Conservation (phyloP, 2,888 invertebrate species). For the Artemia sp. region DNA sequence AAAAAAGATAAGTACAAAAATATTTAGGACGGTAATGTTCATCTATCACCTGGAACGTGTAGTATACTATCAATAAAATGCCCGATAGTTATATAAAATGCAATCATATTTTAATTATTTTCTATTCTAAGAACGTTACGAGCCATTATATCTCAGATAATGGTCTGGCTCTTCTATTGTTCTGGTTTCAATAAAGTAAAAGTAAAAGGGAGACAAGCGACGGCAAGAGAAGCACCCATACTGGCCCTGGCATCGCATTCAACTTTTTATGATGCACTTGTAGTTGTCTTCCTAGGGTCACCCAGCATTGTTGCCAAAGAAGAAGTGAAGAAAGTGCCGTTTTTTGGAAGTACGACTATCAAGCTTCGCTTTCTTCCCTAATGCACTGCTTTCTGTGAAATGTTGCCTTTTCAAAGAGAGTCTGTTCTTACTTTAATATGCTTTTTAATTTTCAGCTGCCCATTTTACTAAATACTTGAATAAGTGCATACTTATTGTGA, state of each 20-base stretch:
- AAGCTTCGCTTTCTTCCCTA: not conserved
- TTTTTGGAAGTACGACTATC: constrained; percentile 66
- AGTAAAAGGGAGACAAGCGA: constrained; percentile 55
- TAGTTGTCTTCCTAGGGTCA: constrained; percentile 61
- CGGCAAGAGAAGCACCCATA: constrained; percentile 59
- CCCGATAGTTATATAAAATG: too few species aligned
- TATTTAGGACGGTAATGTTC: too few species aligned
- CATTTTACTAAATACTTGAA: not conserved
- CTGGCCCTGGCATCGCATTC: constrained; percentile 78
- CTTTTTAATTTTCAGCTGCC: not conserved
- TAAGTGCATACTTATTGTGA: too few species aligned
- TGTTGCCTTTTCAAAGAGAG: too few species aligned
- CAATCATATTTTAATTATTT: not conserved
- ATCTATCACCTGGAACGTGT: too few species aligned
- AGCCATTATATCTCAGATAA: constrained; percentile 46
- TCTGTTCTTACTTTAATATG: not conserved
- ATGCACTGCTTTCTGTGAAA: too few species aligned
- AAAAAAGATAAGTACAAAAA: too few species aligned
- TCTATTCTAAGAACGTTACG: constrained; percentile 41
- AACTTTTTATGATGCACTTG: constrained; percentile 70
- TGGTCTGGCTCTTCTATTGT: constrained; percentile 55
- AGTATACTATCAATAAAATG: too few species aligned
- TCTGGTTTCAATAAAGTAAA: constrained; percentile 66
- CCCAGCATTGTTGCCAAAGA: constrained; percentile 78
- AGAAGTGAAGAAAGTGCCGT: constrained; percentile 59